phyloP scores from a whole-genome alignment of 2,797 vertebrate species.

The Melanotaenia maccullochi region DNA sequence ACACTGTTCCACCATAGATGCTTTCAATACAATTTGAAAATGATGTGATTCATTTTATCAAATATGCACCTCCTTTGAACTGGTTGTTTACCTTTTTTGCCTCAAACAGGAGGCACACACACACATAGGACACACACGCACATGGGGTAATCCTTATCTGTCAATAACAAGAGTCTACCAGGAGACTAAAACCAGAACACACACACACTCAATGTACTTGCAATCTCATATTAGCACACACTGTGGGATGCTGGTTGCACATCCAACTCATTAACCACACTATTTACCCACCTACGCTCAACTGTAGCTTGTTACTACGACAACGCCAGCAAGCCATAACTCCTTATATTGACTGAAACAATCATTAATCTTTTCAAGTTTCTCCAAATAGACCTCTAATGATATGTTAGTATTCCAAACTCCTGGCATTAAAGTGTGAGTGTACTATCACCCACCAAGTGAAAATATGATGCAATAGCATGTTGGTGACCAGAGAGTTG shows the following conservation, averaged over 20 bases:
- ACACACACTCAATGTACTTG: conserved; percentile 4
- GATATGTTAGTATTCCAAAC: conserved; percentile 70
- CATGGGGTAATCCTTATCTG: neutral
- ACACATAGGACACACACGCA: too few relatives aligned
- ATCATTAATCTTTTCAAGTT: conserved; percentile 75
- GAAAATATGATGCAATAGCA: conserved; percentile 64
- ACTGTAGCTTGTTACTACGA: conserved; percentile 71
- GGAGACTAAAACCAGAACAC: conserved; percentile 26
- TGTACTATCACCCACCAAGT: conserved; percentile 70
- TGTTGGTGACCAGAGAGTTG: conserved; percentile 41
- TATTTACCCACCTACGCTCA: conserved; percentile 75
- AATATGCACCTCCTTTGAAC: too few relatives aligned
- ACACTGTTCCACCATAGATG: too few relatives aligned
- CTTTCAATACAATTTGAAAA: too few relatives aligned
- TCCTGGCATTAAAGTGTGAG: conserved; percentile 44
- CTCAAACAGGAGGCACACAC: too few relatives aligned
- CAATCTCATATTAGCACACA: conserved; percentile 10
- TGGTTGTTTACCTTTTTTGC: too few relatives aligned
- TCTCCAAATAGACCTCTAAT: conserved; percentile 71
- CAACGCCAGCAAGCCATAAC: conserved; percentile 66
- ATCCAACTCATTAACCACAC: conserved; percentile 71
- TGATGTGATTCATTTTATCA: too few relatives aligned
- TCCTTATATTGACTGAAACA: conserved; percentile 67
- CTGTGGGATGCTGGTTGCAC: conserved; percentile 46
- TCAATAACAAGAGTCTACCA: too few relatives aligned